phyloP scores from a whole-genome alignment of 92 coral and sea anemone species.

The Phenganax stokvisi region DNA sequence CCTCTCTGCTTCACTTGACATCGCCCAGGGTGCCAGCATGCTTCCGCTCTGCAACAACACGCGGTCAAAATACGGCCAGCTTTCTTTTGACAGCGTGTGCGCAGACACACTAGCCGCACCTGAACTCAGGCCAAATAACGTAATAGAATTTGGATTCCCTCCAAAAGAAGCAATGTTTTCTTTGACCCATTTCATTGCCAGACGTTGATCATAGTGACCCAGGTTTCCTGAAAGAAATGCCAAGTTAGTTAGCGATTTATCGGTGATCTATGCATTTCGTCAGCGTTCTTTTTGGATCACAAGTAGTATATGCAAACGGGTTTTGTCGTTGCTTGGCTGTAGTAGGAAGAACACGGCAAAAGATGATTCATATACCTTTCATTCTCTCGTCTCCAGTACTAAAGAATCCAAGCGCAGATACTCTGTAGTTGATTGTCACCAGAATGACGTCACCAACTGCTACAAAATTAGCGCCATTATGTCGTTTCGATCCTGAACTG shows the following conservation, averaged over 20 bases:
- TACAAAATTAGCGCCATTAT: constrained; percentile 14
- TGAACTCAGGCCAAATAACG: constrained; percentile 6
- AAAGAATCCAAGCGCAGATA: constrained; percentile 19
- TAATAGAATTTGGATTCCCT: not conserved
- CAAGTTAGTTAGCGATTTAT: constrained; percentile 58
- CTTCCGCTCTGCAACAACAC: constrained; percentile 1
- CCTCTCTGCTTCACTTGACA: not conserved
- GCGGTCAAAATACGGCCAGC: not conserved
- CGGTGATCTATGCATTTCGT: constrained; percentile 1
- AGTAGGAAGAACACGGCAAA: not conserved
- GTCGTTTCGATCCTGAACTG: not conserved
- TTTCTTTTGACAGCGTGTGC: not conserved
- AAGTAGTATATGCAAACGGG: not conserved
- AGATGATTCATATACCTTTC: not conserved
- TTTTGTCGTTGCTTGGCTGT: not conserved
- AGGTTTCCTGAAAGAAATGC: constrained; percentile 69
- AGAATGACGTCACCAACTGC: constrained; percentile 32
- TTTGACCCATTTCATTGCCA: constrained; percentile 22
- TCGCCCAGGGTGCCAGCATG: not conserved
- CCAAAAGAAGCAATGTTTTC: constrained; percentile 16
- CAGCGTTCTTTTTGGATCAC: not conserved
- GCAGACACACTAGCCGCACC: constrained; percentile 1
- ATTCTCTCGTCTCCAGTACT: constrained; percentile 17
- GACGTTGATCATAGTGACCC: constrained; percentile 22
- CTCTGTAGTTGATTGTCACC: constrained; percentile 19